These are phyloP conservation scores for Oegoconia quadripuncta DNA, from an alignment of 2,888 invertebrate genomes.

Conservation along the genomic window DNA sequence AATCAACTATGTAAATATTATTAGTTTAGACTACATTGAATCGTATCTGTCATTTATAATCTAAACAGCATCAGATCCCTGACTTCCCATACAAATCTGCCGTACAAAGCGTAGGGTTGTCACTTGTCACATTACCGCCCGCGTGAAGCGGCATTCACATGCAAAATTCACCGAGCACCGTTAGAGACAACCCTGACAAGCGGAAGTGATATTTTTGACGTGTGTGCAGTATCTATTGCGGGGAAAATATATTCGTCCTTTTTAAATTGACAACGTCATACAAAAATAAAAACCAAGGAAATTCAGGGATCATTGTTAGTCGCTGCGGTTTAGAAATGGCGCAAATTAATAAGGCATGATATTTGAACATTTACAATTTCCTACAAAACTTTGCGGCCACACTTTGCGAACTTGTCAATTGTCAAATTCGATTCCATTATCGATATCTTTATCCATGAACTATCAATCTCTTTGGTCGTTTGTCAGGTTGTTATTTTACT, in stretches of 20 bases:
- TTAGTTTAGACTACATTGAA: not conserved
- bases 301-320: not conserved
- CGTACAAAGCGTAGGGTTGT: constrained; percentile 50
- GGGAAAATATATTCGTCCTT: constrained; percentile 22
- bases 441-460: not conserved
- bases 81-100: constrained; percentile 17
- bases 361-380: no score
- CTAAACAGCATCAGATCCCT: not conserved
- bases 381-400: no score
- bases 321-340: not conserved
- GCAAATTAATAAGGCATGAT: no score
- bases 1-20: no score
- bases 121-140: constrained; percentile 71
- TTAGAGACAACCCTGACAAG: constrained; percentile 64
- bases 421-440: not conserved
- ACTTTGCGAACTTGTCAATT: no score
- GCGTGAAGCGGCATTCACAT: constrained; percentile 56
- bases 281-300: not conserved
- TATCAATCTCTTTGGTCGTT: not conserved
- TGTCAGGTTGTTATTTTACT: not conserved
- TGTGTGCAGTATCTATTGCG: constrained; percentile 36
- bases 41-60: not conserved
- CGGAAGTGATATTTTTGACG: constrained; percentile 71
- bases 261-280: constrained; percentile 15
- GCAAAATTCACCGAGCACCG: constrained; percentile 62